Conservation (phyloP, 2,888 invertebrate species). For the Mesorhabditis spiculigera region DNA sequence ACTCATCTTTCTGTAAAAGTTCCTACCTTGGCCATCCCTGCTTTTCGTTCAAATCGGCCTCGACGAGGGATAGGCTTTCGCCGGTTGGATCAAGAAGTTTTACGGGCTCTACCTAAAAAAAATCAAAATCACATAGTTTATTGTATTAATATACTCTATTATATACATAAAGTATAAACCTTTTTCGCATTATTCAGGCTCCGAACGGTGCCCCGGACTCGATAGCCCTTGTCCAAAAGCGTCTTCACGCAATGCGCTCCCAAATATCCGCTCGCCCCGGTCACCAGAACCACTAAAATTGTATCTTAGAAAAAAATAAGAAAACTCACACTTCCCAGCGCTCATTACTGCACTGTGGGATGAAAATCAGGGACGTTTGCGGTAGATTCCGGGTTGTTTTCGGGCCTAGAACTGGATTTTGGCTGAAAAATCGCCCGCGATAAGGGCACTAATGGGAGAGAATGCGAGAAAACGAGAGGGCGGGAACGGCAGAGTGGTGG, state of each 20-base stretch:
- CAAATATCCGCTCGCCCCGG: background rate
- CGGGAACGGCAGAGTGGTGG: no score
- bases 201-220: background rate
- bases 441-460: no score
- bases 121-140: background rate
- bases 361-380: no score
- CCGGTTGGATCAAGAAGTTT: background rate
- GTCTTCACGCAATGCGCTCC: slow-evolving; percentile 5
- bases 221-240: slow-evolving; percentile 4
- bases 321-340: no score
- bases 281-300: background rate
- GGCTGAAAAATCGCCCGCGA: no score
- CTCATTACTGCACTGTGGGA: no score
- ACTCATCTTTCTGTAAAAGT: background rate
- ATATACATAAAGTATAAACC: background rate
- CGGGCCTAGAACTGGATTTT: no score
- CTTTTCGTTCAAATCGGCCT: slow-evolving; percentile 1
- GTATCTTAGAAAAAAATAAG: no score
- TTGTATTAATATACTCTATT: background rate
- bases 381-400: no score
- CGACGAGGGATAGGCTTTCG: background rate
- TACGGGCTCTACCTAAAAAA: background rate
- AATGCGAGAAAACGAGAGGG: no score
- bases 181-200: background rate
- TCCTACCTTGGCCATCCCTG: background rate